Conservation (phyloP, 2,797 vertebrate genomes). For the Danionella dracula region DNA sequence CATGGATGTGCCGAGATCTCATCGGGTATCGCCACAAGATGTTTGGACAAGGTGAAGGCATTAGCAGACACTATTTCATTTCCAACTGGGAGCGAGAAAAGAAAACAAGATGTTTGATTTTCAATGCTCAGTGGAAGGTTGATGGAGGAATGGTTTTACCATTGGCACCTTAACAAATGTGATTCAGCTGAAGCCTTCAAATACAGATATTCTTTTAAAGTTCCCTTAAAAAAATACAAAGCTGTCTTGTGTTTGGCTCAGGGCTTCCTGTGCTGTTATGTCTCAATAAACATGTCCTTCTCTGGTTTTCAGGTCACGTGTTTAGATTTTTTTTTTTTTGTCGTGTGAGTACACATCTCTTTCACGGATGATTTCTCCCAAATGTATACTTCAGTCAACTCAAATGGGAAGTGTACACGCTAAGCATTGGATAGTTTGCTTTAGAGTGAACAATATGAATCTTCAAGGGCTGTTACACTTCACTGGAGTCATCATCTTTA, state of each 20-base stretch:
- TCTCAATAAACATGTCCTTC: constrained; percentile 28
- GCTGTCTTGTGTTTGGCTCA: constrained; percentile 21
- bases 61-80: constrained; percentile 29
- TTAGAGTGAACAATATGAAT: not conserved
- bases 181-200: constrained; percentile 7
- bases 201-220: constrained; percentile 23
- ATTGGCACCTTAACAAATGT: constrained; percentile 27
- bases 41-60: constrained; percentile 50
- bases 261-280: constrained; percentile 2
- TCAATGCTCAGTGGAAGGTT: not conserved
- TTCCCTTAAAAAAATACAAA: constrained; percentile 6
- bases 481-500: constrained; percentile 1
- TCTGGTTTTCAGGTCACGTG: constrained; percentile 19
- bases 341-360: not conserved
- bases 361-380: constrained; percentile 11
- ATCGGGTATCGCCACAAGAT: constrained; percentile 31
- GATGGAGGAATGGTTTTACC: constrained; percentile 35
- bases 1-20: constrained; percentile 5
- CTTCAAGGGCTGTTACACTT: not conserved
- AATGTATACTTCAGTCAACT: constrained; percentile 7
- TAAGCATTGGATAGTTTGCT: constrained; percentile 4
- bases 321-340: constrained; percentile 17
- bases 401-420: not conserved
- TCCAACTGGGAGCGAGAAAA: not conserved
- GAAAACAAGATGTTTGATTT: not conserved